Evolutionary conservation across 2,113 vertebrate genomes (phyloP).

Genomic region (Centrocercus urophasianus): DNA sequence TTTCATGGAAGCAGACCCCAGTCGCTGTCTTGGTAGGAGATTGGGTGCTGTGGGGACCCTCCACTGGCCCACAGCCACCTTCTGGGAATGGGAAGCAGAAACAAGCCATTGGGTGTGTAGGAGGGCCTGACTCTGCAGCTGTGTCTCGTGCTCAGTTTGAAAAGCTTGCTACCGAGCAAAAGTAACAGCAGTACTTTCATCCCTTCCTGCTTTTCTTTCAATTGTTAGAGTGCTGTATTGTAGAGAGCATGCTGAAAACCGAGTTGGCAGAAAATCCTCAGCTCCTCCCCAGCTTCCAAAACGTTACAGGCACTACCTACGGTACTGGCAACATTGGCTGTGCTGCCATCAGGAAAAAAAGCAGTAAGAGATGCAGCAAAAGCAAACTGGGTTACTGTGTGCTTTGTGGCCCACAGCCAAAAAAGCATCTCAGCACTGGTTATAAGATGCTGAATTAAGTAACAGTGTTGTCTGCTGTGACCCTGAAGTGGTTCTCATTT

Average conservation of each 20-base stretch:
- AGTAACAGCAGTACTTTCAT: not conserved
- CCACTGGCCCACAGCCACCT: not conserved
- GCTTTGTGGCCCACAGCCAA: not conserved
- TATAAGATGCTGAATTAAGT: not conserved
- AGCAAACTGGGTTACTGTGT: not conserved
- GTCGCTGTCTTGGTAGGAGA: accelerated
- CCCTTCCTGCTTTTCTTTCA: not conserved
- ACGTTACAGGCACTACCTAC: not conserved
- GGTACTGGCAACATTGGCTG: not conserved
- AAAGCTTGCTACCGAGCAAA: not conserved
- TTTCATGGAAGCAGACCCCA: not conserved
- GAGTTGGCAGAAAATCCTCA: not conserved
- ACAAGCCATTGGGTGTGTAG: not conserved
- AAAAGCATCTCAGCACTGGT: not conserved
- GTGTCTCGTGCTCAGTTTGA: not conserved
- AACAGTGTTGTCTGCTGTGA: not conserved
- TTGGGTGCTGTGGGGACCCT: not conserved
- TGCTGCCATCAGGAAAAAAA: not conserved
- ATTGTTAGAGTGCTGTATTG: not conserved
- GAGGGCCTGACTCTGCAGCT: not conserved
- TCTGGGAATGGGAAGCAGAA: not conserved
- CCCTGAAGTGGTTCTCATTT: not conserved
- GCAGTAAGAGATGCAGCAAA: not conserved
- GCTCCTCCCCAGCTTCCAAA: not conserved
- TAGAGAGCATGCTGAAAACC: not conserved